These are phyloP conservation scores for Mus musculus DNA, from an alignment of 2,113 vertebrate species.

Conservation along the genomic window DNA sequence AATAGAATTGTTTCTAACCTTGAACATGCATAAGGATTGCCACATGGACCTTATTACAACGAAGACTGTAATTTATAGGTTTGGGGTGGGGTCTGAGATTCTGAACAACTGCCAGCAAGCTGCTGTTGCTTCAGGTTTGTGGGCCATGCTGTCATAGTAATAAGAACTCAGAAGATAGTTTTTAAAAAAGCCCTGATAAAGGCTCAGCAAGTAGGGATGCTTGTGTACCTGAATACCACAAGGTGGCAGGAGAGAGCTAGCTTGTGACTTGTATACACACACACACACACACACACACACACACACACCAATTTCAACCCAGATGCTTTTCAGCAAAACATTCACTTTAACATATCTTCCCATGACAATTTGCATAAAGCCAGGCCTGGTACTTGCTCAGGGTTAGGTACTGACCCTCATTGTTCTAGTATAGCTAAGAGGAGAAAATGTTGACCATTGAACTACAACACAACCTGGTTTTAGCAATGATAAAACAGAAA, in stretches of 20 bases:
- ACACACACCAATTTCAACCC: not conserved
- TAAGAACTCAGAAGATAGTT: not conserved
- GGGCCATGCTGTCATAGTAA: not conserved
- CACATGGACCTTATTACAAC: not conserved
- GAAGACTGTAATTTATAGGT: not conserved
- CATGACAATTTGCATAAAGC: not conserved
- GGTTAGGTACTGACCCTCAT: not conserved
- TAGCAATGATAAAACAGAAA: conserved; percentile 37
- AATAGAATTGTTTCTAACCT: not conserved
- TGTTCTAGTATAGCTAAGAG: not conserved
- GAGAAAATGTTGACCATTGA: conserved; percentile 25
- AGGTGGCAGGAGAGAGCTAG: not conserved
- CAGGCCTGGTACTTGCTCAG: not conserved
- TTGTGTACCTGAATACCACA: not conserved
- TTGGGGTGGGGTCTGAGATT: not conserved
- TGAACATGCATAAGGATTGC: not conserved
- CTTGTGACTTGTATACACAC: not conserved
- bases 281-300: not conserved
- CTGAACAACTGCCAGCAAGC: not conserved
- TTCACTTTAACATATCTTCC: conserved; percentile 27
- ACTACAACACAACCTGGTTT: not conserved
- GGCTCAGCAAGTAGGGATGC: not conserved
- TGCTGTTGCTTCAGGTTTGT: not conserved
- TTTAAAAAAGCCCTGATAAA: not conserved
- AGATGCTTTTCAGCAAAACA: conserved; percentile 31